Evolutionary conservation across 2,888 invertebrate species (phyloP), one percentile per base, ranked within the genome.

Genomic region (Anarsia innoxiella): DNA sequence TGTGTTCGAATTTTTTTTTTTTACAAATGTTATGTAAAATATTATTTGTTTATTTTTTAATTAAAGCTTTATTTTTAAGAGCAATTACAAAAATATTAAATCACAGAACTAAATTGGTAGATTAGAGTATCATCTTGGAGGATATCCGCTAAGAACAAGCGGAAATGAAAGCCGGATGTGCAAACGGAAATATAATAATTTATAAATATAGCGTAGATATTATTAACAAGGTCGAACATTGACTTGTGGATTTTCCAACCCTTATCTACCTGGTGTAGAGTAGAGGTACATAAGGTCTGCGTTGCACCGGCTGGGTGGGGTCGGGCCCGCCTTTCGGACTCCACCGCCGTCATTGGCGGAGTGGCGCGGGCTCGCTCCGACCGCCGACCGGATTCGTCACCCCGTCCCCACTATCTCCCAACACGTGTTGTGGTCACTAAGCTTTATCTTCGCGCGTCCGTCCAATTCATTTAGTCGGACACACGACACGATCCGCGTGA

Each of bases 371-470:
- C 52, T 42, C 50, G 52, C 60, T 59, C 53, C 60, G 65, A 57
- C 62, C 69, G 68, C 62, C 53, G 52, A 56, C 50, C 56, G 59
- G 56, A 74, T 73, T 73, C 73, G 72, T 59, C 62, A 53, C 54
- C 52, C 53, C 51, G 52, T 65, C 73, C 75, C 73, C 74, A 63
- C 74, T 65, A 28, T 28, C 25, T 49, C 49, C 32, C 40, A 51
- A 52, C 73, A 75, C 70, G 69, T 77, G 77, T 49, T 43, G 55
- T 59, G 53, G 57, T 57, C 47, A 57, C 63, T 58, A 59, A 64
- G 64, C 74, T 80, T 80, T 83, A 83, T 79, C 74, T 74, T 75
- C 57, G 74, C 69, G 69, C 76, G 67, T 70, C 66, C 69, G 66
- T 65, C 69, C 59, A 65, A 67, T 66, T 66, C 68, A 75, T 76